Conservation (phyloP, 1,140 invertebrate species). For the Aradophagus sp. region DNA sequence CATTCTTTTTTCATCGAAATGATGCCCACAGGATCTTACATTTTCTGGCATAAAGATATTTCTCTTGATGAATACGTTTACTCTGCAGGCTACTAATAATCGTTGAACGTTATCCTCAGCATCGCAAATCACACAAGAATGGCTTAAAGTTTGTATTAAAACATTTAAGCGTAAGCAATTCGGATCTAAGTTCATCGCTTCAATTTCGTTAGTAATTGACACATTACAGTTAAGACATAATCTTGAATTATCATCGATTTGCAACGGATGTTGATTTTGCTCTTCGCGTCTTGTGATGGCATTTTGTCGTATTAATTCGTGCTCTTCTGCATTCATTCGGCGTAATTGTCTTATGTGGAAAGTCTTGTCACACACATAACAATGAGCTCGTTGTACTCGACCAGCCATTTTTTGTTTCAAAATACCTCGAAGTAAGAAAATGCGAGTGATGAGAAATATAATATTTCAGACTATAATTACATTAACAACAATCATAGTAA, state of each 20-base stretch:
- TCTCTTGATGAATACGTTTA: constrained; percentile 10
- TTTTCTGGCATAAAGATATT: constrained; percentile 20
- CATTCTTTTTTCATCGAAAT: constrained; percentile 18
- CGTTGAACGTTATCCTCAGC: constrained; percentile 3
- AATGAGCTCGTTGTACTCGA: too few relatives aligned
- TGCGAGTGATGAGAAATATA: too few relatives aligned
- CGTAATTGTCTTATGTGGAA: too few relatives aligned
- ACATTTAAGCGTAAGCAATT: constrained; percentile 3
- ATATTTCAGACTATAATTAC: too few relatives aligned
- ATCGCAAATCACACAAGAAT: constrained; percentile 4
- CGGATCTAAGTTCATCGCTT: neutral
- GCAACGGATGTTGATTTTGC: too few relatives aligned
- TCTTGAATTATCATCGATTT: neutral
- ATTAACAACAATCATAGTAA: too few relatives aligned
- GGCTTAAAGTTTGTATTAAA: neutral
- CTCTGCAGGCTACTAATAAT: constrained; percentile 14
- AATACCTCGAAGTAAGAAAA: too few relatives aligned
- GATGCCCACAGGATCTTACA: constrained; percentile 16
- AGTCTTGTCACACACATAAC: too few relatives aligned
- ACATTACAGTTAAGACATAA: constrained; percentile 2
- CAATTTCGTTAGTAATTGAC: constrained; percentile 5
- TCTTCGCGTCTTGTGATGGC: too few relatives aligned
- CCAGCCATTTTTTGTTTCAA: too few relatives aligned
- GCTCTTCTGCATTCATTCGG: too few relatives aligned
- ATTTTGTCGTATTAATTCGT: too few relatives aligned